These are phyloP conservation scores for Sphaeramia orbicularis DNA, from an alignment of 2,797 vertebrate genomes.

Conservation along the genomic window DNA sequence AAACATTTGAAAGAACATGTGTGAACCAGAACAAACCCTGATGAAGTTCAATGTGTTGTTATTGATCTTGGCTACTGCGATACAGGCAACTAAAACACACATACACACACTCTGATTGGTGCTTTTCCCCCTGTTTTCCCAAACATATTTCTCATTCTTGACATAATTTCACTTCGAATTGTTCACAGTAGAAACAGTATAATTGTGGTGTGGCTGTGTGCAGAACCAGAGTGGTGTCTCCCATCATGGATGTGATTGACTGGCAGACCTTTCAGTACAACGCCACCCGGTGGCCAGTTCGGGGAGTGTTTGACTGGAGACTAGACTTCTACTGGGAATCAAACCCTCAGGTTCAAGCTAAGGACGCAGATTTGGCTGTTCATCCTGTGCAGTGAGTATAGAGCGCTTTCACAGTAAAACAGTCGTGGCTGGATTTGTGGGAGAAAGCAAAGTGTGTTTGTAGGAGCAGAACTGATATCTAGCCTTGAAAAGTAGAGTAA, in stretches of 20 bases:
- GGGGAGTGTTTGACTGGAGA: conserved; percentile 91
- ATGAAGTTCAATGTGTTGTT: conserved; percentile 2
- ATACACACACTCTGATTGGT: conserved; percentile 1
- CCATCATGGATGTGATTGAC: conserved; percentile 89
- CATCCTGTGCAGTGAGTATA: conserved; percentile 86
- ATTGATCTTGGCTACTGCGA: conserved; percentile 7
- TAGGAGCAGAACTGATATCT: neutral
- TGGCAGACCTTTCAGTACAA: conserved; percentile 90
- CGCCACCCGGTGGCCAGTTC: conserved; percentile 82
- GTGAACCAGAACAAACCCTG: conserved; percentile 23
- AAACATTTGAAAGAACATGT: conserved; percentile 32
- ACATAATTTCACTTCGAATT: neutral
- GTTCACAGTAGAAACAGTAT: too few species aligned
- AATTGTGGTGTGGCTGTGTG: conserved; percentile 14
- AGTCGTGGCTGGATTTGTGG: too few species aligned
- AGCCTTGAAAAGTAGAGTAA: neutral
- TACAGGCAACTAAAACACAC: neutral
- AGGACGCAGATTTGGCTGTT: conserved; percentile 78
- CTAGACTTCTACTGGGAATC: conserved; percentile 90
- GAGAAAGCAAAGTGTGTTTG: neutral
- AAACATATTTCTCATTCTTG: neutral
- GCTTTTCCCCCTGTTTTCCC: too few species aligned
- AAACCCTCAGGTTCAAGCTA: conserved; percentile 65
- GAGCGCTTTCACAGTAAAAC: neutral
- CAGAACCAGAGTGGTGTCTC: conserved; percentile 90